Evolutionary conservation across 2,888 invertebrate genomes (phyloP), one percentile per base, ranked within the genome.

Genomic region (Chalcosyrphus nemorum): DNA sequence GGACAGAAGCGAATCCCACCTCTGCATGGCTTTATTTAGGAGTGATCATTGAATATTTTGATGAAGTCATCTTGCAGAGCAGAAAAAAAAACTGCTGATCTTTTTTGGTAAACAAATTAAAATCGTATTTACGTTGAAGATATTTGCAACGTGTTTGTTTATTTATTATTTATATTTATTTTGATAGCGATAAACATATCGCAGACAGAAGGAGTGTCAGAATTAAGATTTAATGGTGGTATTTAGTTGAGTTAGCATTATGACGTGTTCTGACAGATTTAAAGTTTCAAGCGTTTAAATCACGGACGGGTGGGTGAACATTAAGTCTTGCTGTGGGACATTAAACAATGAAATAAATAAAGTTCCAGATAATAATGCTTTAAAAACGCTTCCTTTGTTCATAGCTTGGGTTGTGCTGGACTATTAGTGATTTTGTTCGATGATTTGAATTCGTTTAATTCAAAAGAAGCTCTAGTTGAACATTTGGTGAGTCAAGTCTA

Each of bases 1-100:
- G 24, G 43, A 19, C 32, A 65, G 45, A 15, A 17, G 27, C 24
- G 29, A 21, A 52, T 72, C 13, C 17, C 29, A 32, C 41, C 24
- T 59, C 43, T 15, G 41, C 27, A 24, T 1, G 15, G 13, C 27
- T 15, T 43, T 50, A 9, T 24, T 65, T 15, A 13, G n/a, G 19
- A 50, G 13, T 35, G 50, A 47, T 47, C 19, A n/a, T 11, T 9
- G n/a, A 32, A 50, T n/a, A 50, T 32, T 54, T 32, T 19, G 4
- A 72, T 1, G 43, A 52, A 61, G 66, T 68, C 61, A 63, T 32
- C 47, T 11, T 11, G n/a, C n/a, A n/a, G n/a, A n/a, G n/a, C n/a
- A n/a, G n/a, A 15, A 61, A 29, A 61, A 15, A 21, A 43, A 15
- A 7, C 0, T 59, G 19, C 3, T 65, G 21, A 35, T 35, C 32